Evolutionary conservation across 2,888 invertebrate genomes (phyloP).

Genomic region (Teleogryllus oceanicus): DNA sequence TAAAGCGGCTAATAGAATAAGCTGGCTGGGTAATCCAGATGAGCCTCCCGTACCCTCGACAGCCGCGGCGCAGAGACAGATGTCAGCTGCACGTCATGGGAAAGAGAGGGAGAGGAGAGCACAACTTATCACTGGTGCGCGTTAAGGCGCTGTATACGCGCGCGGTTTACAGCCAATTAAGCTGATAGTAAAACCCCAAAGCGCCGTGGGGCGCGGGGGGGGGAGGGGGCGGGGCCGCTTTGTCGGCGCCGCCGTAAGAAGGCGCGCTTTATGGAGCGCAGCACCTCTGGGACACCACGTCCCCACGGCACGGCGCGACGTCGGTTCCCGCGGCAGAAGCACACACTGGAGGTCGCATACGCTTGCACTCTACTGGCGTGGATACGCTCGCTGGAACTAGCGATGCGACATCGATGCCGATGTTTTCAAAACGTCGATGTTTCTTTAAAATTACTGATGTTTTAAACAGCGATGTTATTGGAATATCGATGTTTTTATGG

Average conservation of each 20-base stretch:
- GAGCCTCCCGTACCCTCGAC: background rate
- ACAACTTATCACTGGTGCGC: background rate
- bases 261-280: too few species aligned
- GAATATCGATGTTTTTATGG: too few species aligned
- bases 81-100: background rate
- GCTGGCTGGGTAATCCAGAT: background rate
- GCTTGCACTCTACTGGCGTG: too few species aligned
- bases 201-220: background rate
- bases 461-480: too few species aligned
- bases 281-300: too few species aligned
- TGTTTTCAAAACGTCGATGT: too few species aligned
- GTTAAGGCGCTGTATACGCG: background rate
- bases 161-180: slow-evolving; percentile 6
- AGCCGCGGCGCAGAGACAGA: background rate
- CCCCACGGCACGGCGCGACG: too few species aligned
- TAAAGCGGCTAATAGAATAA: slow-evolving; percentile 1
- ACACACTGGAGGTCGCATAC: too few species aligned
- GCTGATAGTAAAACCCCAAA: background rate
- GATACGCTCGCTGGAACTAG: too few species aligned
- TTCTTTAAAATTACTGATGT: too few species aligned
- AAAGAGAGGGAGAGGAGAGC: background rate
- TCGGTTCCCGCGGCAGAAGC: too few species aligned
- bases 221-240: background rate
- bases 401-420: too few species aligned
- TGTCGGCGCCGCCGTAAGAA: background rate